phyloP scores from a whole-genome alignment of 2,113 vertebrate species.

The Pongo pygmaeus region DNA sequence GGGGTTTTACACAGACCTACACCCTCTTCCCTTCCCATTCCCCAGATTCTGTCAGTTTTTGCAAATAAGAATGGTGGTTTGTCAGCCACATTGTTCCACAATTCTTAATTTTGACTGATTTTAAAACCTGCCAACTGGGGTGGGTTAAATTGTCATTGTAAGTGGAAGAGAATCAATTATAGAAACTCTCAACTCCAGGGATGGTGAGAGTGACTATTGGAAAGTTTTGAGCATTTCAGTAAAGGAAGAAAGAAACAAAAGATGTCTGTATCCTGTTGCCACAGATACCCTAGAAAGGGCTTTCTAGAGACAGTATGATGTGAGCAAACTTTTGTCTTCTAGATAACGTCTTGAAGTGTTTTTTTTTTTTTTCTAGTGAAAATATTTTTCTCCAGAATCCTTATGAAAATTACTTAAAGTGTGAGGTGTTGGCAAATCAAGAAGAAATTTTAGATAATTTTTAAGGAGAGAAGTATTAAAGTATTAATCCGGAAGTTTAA shows the following conservation, averaged over 20 bases:
- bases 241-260: slow-evolving; percentile 1
- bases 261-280: not conserved
- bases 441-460: not conserved
- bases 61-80: not conserved
- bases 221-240: not conserved
- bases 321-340: not conserved
- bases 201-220: not conserved
- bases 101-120: not conserved
- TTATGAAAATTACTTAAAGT: not conserved
- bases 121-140: not conserved
- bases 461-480: not conserved
- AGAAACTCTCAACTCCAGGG: not conserved
- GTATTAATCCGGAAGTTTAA: not conserved
- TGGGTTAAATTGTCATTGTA: not conserved
- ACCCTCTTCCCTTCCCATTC: not conserved
- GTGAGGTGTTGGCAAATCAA: not conserved
- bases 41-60: not conserved
- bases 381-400: slow-evolving; percentile 9
- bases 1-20: not conserved
- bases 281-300: not conserved
- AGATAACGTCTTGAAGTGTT: not conserved
- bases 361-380: not conserved
- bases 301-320: not conserved
- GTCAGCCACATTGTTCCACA: not conserved
- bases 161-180: not conserved